These are phyloP conservation scores for Nestor notabilis DNA, from an alignment of 2,113 vertebrate species.

Conservation along the genomic window DNA sequence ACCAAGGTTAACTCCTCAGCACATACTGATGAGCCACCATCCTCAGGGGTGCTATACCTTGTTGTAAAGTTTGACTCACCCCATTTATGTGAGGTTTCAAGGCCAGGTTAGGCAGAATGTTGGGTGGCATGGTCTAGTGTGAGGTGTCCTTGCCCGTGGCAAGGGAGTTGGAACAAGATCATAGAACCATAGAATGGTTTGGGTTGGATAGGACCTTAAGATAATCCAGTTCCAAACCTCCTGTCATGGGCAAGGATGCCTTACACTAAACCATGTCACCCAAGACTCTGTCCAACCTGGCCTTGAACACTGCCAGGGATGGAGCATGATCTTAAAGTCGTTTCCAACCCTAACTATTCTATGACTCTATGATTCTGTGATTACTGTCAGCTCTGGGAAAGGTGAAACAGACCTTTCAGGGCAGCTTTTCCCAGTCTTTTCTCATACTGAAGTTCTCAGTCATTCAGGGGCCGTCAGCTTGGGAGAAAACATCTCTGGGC, in stretches of 20 bases:
- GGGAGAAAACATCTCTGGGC: constrained; percentile 4
- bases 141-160: not conserved
- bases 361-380: not conserved
- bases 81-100: not conserved
- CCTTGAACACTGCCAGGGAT: no score
- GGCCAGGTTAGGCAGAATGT: not conserved
- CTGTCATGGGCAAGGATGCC: no score
- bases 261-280: no score
- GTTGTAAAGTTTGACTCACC: not conserved
- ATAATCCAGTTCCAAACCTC: no score
- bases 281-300: no score
- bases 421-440: not conserved
- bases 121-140: not conserved
- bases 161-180: not conserved
- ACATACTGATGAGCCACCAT: no score
- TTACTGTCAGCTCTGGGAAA: not conserved
- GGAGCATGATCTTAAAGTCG: not conserved
- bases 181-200: no score
- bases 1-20: accelerated
- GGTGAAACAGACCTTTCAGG: not conserved
- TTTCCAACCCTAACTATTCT: not conserved
- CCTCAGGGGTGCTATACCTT: not conserved
- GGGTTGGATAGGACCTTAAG: no score
- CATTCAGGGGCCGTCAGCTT: not conserved
- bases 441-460: not conserved